These are phyloP conservation scores for Cettia cetti DNA, from an alignment of 2,113 vertebrate species.

Conservation along the genomic window DNA sequence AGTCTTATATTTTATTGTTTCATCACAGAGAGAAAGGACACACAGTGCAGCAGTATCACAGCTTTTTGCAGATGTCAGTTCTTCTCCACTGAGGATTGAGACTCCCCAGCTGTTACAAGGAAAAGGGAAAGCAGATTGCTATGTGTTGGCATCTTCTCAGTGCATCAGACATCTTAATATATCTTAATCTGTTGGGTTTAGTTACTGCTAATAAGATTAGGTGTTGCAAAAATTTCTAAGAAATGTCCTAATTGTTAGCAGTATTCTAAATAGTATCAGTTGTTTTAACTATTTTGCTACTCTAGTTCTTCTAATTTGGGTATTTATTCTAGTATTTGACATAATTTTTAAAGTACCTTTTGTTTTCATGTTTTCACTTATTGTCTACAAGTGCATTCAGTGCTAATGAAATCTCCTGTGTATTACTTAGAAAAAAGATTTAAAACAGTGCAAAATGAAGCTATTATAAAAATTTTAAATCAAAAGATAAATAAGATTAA, in stretches of 20 bases:
- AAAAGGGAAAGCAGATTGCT: background rate
- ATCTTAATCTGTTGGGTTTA: background rate
- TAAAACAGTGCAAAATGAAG: background rate
- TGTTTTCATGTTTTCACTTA: background rate
- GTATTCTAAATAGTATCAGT: background rate
- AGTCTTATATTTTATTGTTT: background rate
- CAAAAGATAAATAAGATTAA: background rate
- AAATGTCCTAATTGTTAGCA: background rate
- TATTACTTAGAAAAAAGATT: background rate
- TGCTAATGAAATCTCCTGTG: background rate
- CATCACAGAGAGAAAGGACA: background rate
- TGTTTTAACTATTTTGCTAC: background rate
- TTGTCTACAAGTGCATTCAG: background rate
- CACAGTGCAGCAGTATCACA: background rate
- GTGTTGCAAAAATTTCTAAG: background rate
- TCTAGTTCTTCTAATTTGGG: background rate
- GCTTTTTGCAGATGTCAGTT: background rate
- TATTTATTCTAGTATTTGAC: background rate
- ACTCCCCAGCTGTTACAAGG: background rate
- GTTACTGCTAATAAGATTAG: background rate
- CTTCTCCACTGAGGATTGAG: background rate
- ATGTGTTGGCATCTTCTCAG: background rate
- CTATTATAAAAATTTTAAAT: background rate
- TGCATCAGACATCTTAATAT: background rate
- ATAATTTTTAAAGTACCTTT: background rate